Conservation (phyloP, 2,113 vertebrate species). For the Hippocampus mohnikei region DNA sequence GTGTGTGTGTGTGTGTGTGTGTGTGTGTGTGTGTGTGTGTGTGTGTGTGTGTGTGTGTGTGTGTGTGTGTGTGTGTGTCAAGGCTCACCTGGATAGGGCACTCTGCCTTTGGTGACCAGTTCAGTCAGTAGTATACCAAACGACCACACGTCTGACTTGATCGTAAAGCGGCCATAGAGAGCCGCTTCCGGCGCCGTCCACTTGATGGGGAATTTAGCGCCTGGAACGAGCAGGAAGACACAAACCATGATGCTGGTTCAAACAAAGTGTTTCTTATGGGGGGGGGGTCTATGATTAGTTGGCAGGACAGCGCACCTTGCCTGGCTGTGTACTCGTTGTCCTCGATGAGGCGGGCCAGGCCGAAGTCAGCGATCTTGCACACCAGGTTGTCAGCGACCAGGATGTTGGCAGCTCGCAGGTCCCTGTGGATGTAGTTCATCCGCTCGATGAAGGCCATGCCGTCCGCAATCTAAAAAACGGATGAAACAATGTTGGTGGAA, state of each 20-base stretch:
- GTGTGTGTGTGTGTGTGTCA: neutral
- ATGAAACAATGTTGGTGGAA: no score
- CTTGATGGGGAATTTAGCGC: constrained; percentile 98
- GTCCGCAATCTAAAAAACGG: constrained; percentile 84
- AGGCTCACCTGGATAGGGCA: constrained; percentile 90
- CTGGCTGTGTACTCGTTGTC: constrained; percentile 98
- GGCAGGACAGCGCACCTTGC: constrained; percentile 78
- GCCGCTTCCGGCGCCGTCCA: constrained; percentile 97
- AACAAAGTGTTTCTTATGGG: neutral
- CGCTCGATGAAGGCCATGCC: constrained; percentile 99
- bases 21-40: no score
- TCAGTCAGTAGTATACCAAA: constrained; percentile 97
- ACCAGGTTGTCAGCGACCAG: constrained; percentile 96
- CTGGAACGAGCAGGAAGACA: constrained; percentile 55
- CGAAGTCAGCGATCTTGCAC: constrained; percentile 98
- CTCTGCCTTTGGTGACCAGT: constrained; percentile 95
- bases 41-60: neutral
- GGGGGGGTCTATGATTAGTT: neutral
- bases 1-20: no score
- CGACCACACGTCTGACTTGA: constrained; percentile 97
- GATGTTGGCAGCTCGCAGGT: constrained; percentile 96
- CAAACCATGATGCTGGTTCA: neutral
- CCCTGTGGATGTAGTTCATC: constrained; percentile 99
- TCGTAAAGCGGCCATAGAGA: constrained; percentile 94
- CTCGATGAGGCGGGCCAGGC: constrained; percentile 95